phyloP scores from a whole-genome alignment of 2,797 vertebrate genomes.

The Myotis daubentonii region DNA sequence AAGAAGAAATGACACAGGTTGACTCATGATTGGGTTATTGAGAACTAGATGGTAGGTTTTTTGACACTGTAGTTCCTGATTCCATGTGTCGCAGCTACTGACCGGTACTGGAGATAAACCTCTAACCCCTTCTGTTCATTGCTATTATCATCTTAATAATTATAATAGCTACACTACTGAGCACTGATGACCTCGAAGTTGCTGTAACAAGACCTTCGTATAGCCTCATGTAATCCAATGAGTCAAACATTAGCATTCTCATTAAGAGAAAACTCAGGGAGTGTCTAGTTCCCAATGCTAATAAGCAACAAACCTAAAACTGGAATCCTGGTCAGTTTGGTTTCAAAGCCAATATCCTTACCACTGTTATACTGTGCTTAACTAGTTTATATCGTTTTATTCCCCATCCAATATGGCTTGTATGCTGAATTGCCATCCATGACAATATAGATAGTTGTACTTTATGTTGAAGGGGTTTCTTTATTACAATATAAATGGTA shows the following conservation, averaged over 20 bases:
- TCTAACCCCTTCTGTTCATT: not conserved
- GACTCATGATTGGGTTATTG: not conserved
- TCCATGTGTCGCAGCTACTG: not conserved
- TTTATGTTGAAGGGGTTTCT: not conserved
- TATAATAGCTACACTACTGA: not conserved
- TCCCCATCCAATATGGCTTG: not conserved
- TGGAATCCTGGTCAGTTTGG: not conserved
- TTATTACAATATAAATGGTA: not conserved
- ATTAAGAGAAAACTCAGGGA: not conserved
- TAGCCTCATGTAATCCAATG: not conserved
- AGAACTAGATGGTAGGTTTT: not conserved
- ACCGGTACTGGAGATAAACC: not conserved
- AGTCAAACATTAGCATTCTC: not conserved
- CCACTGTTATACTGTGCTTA: not conserved
- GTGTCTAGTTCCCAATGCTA: not conserved
- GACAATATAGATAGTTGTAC: not conserved
- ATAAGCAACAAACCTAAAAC: not conserved
- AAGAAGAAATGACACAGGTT: not conserved
- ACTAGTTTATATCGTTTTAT: not conserved
- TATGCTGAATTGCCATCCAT: not conserved
- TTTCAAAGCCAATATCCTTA: not conserved
- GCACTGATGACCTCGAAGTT: not conserved
- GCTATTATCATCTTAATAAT: not conserved
- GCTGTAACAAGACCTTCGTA: not conserved
- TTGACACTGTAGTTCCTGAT: not conserved